A percentile compares a stretch with the other conserved stretches of the same genome.
Conservation (phyloP, 2,797 vertebrate genomes). For the Catostomus latipinnis region DNA sequence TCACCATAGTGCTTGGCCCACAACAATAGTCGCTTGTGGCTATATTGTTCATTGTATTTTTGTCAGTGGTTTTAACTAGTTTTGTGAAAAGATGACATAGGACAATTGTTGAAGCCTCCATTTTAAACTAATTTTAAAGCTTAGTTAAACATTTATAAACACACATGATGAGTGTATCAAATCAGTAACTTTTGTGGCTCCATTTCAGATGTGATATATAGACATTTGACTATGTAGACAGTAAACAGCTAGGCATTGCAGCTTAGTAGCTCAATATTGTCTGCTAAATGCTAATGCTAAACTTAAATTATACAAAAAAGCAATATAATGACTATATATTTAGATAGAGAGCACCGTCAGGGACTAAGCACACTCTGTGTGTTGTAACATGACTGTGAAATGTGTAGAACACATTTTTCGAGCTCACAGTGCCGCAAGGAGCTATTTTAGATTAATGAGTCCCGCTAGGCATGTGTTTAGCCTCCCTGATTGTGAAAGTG, state of each 20-base stretch:
- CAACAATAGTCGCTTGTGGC: too few species aligned
- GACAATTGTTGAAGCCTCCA: too few species aligned
- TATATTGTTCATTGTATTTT: too few species aligned
- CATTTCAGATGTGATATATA: not conserved
- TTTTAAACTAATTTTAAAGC: too few species aligned
- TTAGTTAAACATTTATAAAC: too few species aligned
- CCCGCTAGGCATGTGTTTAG: conserved; percentile 47
- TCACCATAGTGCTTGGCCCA: too few species aligned
- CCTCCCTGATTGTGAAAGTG: conserved; percentile 49
- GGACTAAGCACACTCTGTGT: not conserved
- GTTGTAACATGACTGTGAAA: conserved; percentile 22
- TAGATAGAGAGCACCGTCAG: not conserved
- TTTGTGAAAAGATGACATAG: too few species aligned
- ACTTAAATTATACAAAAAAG: not conserved
- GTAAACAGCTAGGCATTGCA: too few species aligned
- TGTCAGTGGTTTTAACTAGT: too few species aligned
- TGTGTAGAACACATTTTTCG: not conserved
- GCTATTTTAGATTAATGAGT: conserved; percentile 56
- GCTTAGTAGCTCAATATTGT: not conserved
- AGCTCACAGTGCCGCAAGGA: conserved; percentile 27
- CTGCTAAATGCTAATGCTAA: not conserved
- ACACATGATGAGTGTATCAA: not conserved
- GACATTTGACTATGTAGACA: not conserved
- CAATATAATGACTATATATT: not conserved
- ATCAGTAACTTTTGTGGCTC: not conserved